Evolutionary conservation across 1,140 invertebrate species (phyloP).

Genomic region (Pollicipes pollicipes): DNA sequence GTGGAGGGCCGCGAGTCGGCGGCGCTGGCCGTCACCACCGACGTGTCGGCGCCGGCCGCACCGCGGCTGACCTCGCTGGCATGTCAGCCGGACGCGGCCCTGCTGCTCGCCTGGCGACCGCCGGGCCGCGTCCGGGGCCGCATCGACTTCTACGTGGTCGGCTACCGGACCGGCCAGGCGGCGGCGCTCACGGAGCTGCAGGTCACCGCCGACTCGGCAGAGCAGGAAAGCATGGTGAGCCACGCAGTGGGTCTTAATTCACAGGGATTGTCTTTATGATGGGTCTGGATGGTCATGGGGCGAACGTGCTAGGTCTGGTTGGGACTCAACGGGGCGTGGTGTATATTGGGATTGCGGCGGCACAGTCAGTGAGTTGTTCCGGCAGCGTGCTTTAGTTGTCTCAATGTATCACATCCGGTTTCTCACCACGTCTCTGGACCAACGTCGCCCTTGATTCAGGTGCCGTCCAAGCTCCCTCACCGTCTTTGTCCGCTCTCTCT

Average conservation of each 20-base stretch:
- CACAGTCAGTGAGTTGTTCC: no score
- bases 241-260: no score
- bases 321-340: no score
- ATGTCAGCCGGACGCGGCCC: conserved; percentile 52
- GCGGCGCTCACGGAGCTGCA: neutral
- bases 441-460: no score
- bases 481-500: neutral
- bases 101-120: conserved; percentile 61
- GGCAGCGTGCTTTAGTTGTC: no score
- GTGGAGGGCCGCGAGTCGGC: conserved; percentile 54
- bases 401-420: no score
- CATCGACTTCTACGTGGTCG: conserved; percentile 19
- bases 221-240: neutral
- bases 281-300: no score
- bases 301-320: no score
- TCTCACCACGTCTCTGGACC: no score
- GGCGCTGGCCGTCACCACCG: conserved; percentile 49
- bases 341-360: no score
- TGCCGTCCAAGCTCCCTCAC: no score
- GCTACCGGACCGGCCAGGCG: conserved; percentile 9
- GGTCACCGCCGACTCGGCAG: neutral
- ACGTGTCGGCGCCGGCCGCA: conserved; percentile 57
- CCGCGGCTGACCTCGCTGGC: conserved; percentile 68
- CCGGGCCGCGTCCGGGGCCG: conserved; percentile 42
- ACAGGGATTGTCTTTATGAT: neutral